Base-by-base conservation (phyloP, 2,888 invertebrate genomes). In the Sinopyrophorus schimmeli region DNA sequence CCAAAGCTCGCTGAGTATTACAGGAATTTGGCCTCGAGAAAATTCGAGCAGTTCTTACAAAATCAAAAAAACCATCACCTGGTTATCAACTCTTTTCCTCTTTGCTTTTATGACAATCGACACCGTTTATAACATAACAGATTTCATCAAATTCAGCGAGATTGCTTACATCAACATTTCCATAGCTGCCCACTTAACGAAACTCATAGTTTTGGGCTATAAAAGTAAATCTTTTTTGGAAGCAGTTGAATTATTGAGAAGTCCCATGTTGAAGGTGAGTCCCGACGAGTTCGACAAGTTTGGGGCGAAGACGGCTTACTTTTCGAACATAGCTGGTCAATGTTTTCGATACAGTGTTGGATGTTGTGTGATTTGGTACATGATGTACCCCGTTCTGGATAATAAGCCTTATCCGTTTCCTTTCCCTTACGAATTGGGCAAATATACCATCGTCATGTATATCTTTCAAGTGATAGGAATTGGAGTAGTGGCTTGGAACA, bases 351-450 rank as follows among this genome's bases (percentile, higher is more conserved):
- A 40, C 14, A 10, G 40, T 3, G 12, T 32, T 5, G 9, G 37
- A 9, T 16, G 15, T 24, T 43, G 43, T 5, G 14, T 52, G 3
- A 3, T 37, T 5, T 9, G 51, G 9, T 47, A 30, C 21, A 9
- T 23, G 1, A 21, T 46, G 18, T 48, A 37, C 20, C 54, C 54
- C 2, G 17, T 52, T 18, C 3, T 48, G 7, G 48, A 48, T n/a
- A 28, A 44, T 1, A 41, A 37, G 28, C 38, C 39, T 6, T 35
- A 47, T 9, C 53, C 56, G 1, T 47, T 56, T 42, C 54, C 56
- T 7, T 48, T 56, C 40, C 42, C 53, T n/a, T 54, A 41, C 31
- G 43, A 56, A n/a, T 5, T 54, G 18, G 47, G 49, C 6, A 16
- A 21, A 5, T 51, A 40, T 9, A 32, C n/a, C 14, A 31, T 27